Base-by-base conservation (phyloP, 2,113 vertebrate genomes). In the Candoia aspera region DNA sequence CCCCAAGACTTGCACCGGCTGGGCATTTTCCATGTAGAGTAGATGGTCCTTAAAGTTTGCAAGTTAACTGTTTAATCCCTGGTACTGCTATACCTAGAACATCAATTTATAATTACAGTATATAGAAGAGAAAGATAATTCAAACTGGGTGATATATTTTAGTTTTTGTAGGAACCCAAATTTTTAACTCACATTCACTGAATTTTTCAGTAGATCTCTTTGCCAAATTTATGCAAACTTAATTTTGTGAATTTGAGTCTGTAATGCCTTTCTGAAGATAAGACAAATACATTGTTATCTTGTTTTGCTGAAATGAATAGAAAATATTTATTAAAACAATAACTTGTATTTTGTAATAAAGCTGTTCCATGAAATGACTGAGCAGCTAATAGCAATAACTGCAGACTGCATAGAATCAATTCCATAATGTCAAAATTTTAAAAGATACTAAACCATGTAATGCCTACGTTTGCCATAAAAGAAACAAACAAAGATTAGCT, bases 401-500 rank as follows among this genome's bases (percentile, higher is more conserved):
- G 42, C 57, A 60, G 86, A 24, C 24, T 88, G 46, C 57, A 60
- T 26, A 88, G 58, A 88, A 62, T 23, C 87, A 46, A 26, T 62
- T 62, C 29, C 49, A 0, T 79, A 58, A 62, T 26, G 33, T 24
- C 26, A 53, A 4, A 53, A 90, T 33, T 68, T 46, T 68, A 49
- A 90, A 88, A 53, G 6, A 33, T 29, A 8, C 1, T 87, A 0
- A 49, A 5, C 46, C 5, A 49, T 49, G 2, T 49, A 49, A 49
- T 49, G 5, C 5, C 3, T 85, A 0, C 8, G n/a, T 5, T n/a
- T n/a, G n/a, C n/a, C n/a, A n/a, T n/a, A n/a, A n/a, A n/a, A n/a
- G 0, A 0, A 13, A 1, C 54, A 86, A 93, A 21, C 8, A 0
- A 0, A n/a, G 54, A 73, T 1, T 21, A 0, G 9, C 0, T 88